A percentile compares a stretch with the other conserved stretches of the same genome.
Conservation (phyloP, 1,140 invertebrate genomes). For the Drosophila santomea region DNA sequence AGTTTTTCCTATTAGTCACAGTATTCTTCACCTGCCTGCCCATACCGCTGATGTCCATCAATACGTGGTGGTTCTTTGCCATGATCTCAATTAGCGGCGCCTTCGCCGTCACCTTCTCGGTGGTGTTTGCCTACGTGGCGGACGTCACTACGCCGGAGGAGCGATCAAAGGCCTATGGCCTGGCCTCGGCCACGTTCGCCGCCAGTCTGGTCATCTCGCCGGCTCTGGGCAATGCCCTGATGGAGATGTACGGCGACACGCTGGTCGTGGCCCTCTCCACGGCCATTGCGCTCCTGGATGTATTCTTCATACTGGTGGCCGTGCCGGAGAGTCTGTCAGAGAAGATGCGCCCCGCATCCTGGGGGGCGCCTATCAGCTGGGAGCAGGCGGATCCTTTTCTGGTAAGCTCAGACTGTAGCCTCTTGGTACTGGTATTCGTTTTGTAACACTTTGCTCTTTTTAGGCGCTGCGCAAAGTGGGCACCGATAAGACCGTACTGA, state of each 20-base stretch:
- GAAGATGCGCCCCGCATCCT: conserved; percentile 92
- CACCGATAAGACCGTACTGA: conserved; percentile 97
- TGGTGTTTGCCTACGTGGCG: conserved; percentile 99
- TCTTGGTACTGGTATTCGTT: neutral
- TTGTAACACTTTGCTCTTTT: conserved; percentile 24
- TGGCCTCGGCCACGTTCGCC: conserved; percentile 99
- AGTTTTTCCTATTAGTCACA: conserved; percentile 98
- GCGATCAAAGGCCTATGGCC: conserved; percentile 97
- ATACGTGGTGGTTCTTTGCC: conserved; percentile 99
- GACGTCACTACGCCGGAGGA: conserved; percentile 99
- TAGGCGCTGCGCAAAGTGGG: conserved; percentile 96
- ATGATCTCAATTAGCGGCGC: conserved; percentile 99
- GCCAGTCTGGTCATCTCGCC: conserved; percentile 99
- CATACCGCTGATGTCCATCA: conserved; percentile 99
- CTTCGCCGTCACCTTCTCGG: conserved; percentile 99
- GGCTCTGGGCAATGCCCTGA: conserved; percentile 97
- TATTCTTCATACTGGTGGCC: conserved; percentile 98
- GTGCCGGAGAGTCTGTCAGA: conserved; percentile 99
- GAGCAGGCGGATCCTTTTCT: conserved; percentile 99
- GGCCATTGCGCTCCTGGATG: conserved; percentile 96
- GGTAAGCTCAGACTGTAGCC: conserved; percentile 84
- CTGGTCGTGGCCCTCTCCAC: conserved; percentile 98
- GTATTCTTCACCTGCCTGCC: conserved; percentile 99
- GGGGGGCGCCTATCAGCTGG: conserved; percentile 94
- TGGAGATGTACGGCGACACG: conserved; percentile 95